These are phyloP conservation scores for Apogon talboti DNA, from an alignment of 2,797 vertebrate genomes.

Conservation along the genomic window DNA sequence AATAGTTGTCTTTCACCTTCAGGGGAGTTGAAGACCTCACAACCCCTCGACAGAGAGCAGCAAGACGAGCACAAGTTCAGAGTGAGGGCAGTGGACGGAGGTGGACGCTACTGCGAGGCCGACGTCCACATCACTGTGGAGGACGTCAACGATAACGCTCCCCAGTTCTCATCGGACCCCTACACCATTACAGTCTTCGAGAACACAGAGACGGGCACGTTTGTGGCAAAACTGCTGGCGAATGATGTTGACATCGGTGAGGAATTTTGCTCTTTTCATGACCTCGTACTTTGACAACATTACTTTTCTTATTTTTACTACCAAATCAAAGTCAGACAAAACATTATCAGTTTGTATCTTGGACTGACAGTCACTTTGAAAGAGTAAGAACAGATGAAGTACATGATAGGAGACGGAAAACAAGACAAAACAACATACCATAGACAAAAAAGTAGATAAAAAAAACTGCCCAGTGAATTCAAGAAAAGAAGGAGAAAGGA, in stretches of 20 bases:
- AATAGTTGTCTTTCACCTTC: slow-evolving; percentile 17
- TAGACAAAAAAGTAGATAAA: too few relatives aligned
- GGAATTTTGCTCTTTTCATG: slow-evolving; percentile 12
- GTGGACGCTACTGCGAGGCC: slow-evolving; percentile 91
- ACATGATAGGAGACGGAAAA: too few relatives aligned
- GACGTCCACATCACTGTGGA: slow-evolving; percentile 88
- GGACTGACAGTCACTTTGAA: too few relatives aligned
- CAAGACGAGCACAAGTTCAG: slow-evolving; percentile 86
- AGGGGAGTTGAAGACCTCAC: slow-evolving; percentile 94
- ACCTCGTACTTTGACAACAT: neutral
- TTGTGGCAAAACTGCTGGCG: slow-evolving; percentile 91
- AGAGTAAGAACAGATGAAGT: too few relatives aligned
- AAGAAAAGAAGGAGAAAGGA: too few relatives aligned
- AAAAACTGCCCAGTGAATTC: too few relatives aligned
- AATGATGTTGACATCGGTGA: slow-evolving; percentile 90
- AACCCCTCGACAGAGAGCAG: slow-evolving; percentile 90
- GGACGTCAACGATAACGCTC: slow-evolving; percentile 94
- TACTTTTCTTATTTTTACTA: too few relatives aligned
- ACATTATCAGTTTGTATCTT: too few relatives aligned
- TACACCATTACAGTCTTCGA: slow-evolving; percentile 93
- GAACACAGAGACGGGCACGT: slow-evolving; percentile 93
- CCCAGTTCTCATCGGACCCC: slow-evolving; percentile 89
- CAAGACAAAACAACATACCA: too few relatives aligned
- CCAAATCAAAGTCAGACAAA: too few relatives aligned
- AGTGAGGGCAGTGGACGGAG: slow-evolving; percentile 91